Conservation (phyloP, 2,797 vertebrate genomes). For the Anabas testudineus region DNA sequence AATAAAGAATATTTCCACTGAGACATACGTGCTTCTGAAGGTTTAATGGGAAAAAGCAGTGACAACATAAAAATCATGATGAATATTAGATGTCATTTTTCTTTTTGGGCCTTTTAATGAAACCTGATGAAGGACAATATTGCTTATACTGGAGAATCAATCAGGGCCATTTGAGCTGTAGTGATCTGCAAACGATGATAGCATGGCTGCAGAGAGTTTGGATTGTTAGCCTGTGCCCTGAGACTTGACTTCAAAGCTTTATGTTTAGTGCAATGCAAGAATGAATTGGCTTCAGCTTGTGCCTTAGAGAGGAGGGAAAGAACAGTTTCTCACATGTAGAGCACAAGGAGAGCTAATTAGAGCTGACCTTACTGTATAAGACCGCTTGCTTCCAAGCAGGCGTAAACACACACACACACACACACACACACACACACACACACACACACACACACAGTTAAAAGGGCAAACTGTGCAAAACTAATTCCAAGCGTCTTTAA, state of each 20-base stretch:
- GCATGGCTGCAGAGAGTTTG: background rate
- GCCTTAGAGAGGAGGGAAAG: constrained; percentile 24
- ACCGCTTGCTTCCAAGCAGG: constrained; percentile 15
- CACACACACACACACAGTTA: background rate
- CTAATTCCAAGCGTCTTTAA: constrained; percentile 21
- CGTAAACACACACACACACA: background rate
- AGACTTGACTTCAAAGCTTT: constrained; percentile 45
- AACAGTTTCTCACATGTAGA: constrained; percentile 25
- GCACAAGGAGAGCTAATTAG: constrained; percentile 45
- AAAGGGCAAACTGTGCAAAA: constrained; percentile 17
- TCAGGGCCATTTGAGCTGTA: constrained; percentile 12
- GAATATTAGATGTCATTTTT: constrained; percentile 15
- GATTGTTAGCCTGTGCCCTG: constrained; percentile 16
- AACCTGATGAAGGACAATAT: constrained; percentile 20
- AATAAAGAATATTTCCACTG: constrained; percentile 25
- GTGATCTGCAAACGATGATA: background rate
- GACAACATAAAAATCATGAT: constrained; percentile 19
- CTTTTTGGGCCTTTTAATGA: constrained; percentile 4
- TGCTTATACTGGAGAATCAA: background rate
- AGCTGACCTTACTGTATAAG: constrained; percentile 16
- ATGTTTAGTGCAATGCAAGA: constrained; percentile 6
- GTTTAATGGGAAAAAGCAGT: constrained; percentile 30
- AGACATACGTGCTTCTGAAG: constrained; percentile 9
- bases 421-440: background rate
- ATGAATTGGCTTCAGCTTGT: background rate